Evolutionary conservation across 2,797 vertebrate species (phyloP).

Genomic region (Chrysocyon brachyurus): DNA sequence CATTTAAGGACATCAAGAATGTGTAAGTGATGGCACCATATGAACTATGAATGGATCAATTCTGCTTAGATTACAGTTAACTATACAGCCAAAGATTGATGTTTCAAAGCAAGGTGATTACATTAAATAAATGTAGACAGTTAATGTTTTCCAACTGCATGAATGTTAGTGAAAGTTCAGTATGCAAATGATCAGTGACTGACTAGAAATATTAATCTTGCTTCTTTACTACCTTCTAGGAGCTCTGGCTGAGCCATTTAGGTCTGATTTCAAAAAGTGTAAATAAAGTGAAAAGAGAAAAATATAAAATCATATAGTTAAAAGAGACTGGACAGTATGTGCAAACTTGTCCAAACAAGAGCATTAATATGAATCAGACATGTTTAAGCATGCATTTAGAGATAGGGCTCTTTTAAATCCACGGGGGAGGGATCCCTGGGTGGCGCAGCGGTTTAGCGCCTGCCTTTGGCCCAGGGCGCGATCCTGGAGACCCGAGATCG

Average conservation of each 20-base stretch:
- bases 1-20: background rate
- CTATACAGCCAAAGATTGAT: background rate
- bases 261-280: background rate
- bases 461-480: too few relatives aligned
- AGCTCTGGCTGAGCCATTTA: background rate
- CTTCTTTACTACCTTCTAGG: background rate
- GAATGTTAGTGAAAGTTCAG: background rate
- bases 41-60: background rate
- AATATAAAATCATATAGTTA: background rate
- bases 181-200: background rate
- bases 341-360: background rate
- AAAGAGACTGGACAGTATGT: background rate
- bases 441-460: too few relatives aligned
- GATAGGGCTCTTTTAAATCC: background rate
- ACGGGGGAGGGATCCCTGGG: too few relatives aligned
- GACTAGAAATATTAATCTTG: background rate
- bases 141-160: constrained; percentile 21
- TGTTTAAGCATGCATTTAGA: background rate
- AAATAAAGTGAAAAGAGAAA: background rate
- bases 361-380: background rate
- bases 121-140: constrained; percentile 3
- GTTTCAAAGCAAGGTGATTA: constrained; percentile 30
- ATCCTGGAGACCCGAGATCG: too few relatives aligned
- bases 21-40: background rate
- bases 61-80: constrained; percentile 28